These are phyloP conservation scores for Toxonevra muliebris DNA, from an alignment of 2,888 invertebrate genomes.

Conservation along the genomic window DNA sequence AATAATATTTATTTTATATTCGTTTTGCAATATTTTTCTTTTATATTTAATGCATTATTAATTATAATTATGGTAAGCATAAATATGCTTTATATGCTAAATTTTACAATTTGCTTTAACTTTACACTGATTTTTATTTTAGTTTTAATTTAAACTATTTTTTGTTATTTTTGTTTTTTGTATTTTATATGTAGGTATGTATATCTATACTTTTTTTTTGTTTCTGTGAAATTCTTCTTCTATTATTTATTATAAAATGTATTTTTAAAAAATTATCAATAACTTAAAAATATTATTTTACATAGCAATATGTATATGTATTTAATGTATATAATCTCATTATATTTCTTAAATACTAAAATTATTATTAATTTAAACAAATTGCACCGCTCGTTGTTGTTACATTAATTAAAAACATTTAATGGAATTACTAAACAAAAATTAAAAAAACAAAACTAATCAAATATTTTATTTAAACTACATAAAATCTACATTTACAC, in stretches of 20 bases:
- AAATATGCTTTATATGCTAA: not conserved
- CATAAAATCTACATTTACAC: slow-evolving; percentile 15
- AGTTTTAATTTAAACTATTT: not conserved
- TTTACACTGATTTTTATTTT: not conserved
- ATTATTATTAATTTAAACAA: slow-evolving; percentile 41
- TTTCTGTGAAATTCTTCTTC: not conserved
- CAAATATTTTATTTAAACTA: slow-evolving; percentile 13
- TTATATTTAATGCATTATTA: slow-evolving; percentile 8
- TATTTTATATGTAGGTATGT: no score
- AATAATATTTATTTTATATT: slow-evolving; percentile 4
- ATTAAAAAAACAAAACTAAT: slow-evolving; percentile 5
- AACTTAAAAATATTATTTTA: slow-evolving; percentile 10
- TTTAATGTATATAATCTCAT: not conserved
- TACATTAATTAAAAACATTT: no score
- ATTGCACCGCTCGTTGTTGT: slow-evolving; percentile 60
- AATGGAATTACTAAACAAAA: no score
- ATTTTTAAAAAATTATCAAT: slow-evolving; percentile 13
- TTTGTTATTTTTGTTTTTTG: not conserved
- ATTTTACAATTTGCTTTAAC: not conserved
- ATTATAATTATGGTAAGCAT: slow-evolving; percentile 19
- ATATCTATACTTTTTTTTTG: not conserved
- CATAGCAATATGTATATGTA: slow-evolving; percentile 1
- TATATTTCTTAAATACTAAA: no score
- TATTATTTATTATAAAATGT: slow-evolving; percentile 10
- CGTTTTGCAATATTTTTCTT: not conserved